These are phyloP conservation scores for Hyposoter dolosus DNA, from an alignment of 2,888 invertebrate genomes.

Conservation along the genomic window DNA sequence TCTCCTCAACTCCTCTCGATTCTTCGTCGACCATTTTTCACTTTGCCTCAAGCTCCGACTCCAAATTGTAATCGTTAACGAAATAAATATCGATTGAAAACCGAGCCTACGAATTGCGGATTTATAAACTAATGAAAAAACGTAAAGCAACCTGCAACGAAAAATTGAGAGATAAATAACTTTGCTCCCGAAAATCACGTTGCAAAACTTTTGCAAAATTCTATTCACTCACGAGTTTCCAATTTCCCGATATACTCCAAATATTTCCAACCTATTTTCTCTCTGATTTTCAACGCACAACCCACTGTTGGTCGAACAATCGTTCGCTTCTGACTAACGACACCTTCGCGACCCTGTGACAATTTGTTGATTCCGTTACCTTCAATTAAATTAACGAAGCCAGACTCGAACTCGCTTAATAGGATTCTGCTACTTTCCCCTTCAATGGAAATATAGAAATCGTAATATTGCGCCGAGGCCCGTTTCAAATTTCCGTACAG, in stretches of 20 bases:
- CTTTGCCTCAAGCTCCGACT: neutral
- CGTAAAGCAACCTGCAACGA: constrained; percentile 59
- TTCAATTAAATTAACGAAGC: constrained; percentile 83
- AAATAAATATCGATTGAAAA: neutral
- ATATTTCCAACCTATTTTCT: neutral
- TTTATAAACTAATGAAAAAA: constrained; percentile 40
- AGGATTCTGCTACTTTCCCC: constrained; percentile 76
- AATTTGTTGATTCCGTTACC: constrained; percentile 81
- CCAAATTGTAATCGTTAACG: neutral
- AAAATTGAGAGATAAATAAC: constrained; percentile 36
- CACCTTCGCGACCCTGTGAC: constrained; percentile 73
- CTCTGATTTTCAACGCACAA: constrained; percentile 1
- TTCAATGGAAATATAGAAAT: constrained; percentile 73
- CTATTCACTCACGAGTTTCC: constrained; percentile 54
- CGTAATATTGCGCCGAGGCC: constrained; percentile 49
- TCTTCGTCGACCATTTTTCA: constrained; percentile 45
- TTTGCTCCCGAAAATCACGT: neutral
- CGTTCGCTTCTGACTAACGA: constrained; percentile 56
- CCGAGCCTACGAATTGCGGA: constrained; percentile 7
- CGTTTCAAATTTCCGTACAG: neutral
- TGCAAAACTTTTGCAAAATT: neutral
- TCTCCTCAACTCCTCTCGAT: constrained; percentile 13
- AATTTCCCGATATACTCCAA: constrained; percentile 1
- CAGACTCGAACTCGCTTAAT: constrained; percentile 78
- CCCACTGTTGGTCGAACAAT: constrained; percentile 46